phyloP scores from a whole-genome alignment of 1,140 invertebrate species.

The Rhopalosiphum padi region DNA sequence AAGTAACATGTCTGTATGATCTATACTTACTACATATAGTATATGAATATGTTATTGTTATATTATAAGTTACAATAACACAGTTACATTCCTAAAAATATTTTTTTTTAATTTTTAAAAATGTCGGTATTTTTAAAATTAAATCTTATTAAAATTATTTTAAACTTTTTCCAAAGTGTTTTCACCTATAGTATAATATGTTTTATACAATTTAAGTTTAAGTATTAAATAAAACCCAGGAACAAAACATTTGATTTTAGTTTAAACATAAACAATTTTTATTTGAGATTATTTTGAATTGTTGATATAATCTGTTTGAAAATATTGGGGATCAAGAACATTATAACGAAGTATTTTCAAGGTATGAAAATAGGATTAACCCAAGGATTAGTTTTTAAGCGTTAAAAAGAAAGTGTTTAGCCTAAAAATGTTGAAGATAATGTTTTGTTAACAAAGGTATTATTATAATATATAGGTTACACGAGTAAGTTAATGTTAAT shows the following conservation, averaged over 20 bases:
- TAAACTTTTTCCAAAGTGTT: neutral
- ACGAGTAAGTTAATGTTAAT: neutral
- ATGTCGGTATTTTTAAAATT: neutral
- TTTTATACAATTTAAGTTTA: neutral
- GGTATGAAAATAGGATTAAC: neutral
- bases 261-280: neutral
- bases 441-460: neutral
- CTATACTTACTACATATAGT: neutral
- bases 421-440: neutral
- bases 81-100: neutral
- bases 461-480: neutral
- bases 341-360: neutral
- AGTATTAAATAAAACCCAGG: neutral
- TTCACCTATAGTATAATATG: neutral
- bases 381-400: neutral
- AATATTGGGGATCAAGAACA: neutral
- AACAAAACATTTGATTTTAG: neutral
- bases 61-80: neutral
- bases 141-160: neutral
- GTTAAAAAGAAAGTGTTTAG: neutral
- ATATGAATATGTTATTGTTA: neutral
- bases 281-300: neutral
- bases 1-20: neutral
- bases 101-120: neutral
- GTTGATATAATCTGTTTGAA: neutral